Conservation (phyloP, 2,113 vertebrate species). For the Calidris pygmaea region DNA sequence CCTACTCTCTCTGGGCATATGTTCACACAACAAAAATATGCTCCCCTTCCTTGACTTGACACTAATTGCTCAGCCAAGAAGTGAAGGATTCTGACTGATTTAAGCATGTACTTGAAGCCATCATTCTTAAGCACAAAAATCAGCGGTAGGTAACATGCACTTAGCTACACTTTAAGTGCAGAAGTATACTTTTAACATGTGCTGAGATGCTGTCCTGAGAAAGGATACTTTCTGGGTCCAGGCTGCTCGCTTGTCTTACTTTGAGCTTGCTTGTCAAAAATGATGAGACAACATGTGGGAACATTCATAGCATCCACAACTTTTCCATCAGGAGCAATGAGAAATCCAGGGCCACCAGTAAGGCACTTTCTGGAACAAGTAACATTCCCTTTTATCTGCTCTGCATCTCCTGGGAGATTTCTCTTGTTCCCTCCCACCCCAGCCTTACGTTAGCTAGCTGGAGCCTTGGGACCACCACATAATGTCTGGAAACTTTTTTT, state of each 20-base stretch:
- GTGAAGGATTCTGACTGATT: conserved; percentile 18
- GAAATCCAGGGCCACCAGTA: neutral
- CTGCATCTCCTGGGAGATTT: neutral
- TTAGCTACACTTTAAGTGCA: neutral
- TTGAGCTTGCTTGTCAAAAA: neutral
- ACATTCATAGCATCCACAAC: rapidly evolving
- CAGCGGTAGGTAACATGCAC: neutral
- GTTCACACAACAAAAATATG: conserved; percentile 34
- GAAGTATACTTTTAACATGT: neutral
- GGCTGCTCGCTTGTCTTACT: neutral
- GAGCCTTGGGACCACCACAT: neutral
- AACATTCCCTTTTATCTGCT: neutral
- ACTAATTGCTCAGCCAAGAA: conserved; percentile 25
- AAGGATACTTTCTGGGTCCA: neutral
- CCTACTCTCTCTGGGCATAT: conserved; percentile 15
- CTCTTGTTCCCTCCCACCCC: neutral
- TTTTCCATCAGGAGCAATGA: neutral
- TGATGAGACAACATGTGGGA: neutral
- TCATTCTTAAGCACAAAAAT: neutral
- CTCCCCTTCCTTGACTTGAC: conserved; percentile 25
- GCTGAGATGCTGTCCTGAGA: neutral
- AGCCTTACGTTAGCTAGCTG: neutral
- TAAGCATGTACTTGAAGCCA: neutral
- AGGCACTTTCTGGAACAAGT: neutral
- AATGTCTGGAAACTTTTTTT: neutral